Conservation (phyloP, 2,888 invertebrate genomes). For the Graphium colonna region DNA sequence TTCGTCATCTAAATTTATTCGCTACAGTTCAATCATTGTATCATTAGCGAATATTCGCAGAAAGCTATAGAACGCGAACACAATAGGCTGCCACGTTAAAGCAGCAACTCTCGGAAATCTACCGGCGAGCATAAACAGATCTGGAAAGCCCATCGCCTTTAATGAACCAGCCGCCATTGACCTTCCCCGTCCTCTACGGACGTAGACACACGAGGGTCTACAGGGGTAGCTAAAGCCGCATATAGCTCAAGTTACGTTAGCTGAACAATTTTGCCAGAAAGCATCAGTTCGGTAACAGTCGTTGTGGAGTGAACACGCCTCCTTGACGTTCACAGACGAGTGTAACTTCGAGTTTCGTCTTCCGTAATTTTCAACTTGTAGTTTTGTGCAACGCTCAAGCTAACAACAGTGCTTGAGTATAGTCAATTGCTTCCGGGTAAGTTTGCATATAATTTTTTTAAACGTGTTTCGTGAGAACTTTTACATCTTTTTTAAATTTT, state of each 20-base stretch:
- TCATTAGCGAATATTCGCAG: background rate
- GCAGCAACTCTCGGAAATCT: constrained; percentile 14
- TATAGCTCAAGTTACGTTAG: constrained; percentile 8
- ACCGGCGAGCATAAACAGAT: constrained; percentile 16
- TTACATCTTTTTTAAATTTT: too few species aligned
- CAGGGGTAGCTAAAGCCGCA: background rate
- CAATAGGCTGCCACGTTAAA: constrained; percentile 3
- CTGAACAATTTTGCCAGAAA: background rate
- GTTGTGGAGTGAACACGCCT: too few species aligned
- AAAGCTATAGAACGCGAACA: constrained; percentile 5
- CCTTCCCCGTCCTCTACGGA: constrained; percentile 1
- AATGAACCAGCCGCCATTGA: constrained; percentile 12
- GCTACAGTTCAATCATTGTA: background rate
- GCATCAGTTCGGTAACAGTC: background rate
- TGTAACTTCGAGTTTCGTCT: too few species aligned
- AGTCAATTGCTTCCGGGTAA: too few species aligned
- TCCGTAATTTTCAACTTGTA: too few species aligned
- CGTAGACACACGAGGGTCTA: background rate
- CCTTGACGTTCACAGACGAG: too few species aligned
- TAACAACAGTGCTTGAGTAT: too few species aligned
- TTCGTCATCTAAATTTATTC: background rate
- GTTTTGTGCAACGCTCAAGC: too few species aligned
- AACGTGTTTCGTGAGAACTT: too few species aligned
- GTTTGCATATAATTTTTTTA: too few species aligned
- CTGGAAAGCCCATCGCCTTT: constrained; percentile 9